Conservation (phyloP, 1,140 invertebrate genomes). For the Ceratina calcarata region DNA sequence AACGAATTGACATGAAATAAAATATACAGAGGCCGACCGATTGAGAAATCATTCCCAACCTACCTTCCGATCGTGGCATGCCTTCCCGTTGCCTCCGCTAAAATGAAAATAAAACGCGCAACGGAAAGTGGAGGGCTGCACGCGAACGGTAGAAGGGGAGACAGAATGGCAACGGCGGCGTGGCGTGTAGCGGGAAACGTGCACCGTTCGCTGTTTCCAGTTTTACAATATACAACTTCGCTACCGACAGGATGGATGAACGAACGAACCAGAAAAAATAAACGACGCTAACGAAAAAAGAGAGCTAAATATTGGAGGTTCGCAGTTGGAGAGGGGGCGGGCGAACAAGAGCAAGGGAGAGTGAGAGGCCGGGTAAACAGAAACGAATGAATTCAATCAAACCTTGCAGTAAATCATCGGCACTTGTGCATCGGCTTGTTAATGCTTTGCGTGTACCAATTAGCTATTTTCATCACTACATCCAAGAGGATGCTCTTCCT, state of each 20-base stretch:
- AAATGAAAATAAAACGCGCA: conserved; percentile 66
- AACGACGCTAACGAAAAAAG: conserved; percentile 51
- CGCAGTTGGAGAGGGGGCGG: conserved; percentile 25
- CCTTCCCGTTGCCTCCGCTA: conserved; percentile 53
- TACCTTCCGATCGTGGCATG: conserved; percentile 42
- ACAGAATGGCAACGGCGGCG: conserved; percentile 13
- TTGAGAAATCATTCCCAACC: conserved; percentile 68
- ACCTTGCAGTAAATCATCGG: conserved; percentile 75
- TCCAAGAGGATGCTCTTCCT: conserved; percentile 17
- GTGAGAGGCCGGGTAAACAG: conserved; percentile 60
- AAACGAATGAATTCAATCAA: conserved; percentile 75
- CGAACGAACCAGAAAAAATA: conserved; percentile 57
- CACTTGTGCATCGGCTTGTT: conserved; percentile 66
- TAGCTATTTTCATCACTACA: conserved; percentile 61
- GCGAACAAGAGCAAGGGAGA: conserved; percentile 12
- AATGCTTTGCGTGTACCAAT: conserved; percentile 71
- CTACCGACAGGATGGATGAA: conserved; percentile 53
- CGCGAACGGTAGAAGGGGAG: conserved; percentile 32
- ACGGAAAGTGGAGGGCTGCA: conserved; percentile 46
- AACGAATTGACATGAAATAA: conserved; percentile 68
- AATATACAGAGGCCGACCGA: conserved; percentile 64
- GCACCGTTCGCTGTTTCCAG: conserved; percentile 62
- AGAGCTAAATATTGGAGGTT: conserved; percentile 58
- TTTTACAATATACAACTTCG: conserved; percentile 65
- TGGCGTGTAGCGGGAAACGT: conserved; percentile 53